A percentile compares a stretch with the other conserved stretches of the same genome.
phyloP scores from a whole-genome alignment of 2,888 invertebrate species.

The Campoplex capitator region DNA sequence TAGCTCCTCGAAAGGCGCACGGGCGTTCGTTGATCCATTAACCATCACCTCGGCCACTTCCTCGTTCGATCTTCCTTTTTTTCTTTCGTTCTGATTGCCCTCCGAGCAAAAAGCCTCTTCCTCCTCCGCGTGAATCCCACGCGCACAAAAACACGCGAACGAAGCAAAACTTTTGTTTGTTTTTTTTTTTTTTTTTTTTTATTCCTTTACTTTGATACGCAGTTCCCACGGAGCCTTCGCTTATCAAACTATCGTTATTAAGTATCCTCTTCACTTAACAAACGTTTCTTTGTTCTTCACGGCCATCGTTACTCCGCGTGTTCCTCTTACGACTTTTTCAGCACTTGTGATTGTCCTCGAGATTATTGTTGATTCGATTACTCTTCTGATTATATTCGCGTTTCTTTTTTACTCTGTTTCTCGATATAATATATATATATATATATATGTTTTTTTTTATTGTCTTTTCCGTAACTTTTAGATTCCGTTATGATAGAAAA shows the following conservation, averaged over 20 bases:
- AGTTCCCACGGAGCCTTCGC: slow-evolving; percentile 12
- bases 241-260: slow-evolving; percentile 60
- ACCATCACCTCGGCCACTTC: slow-evolving; percentile 72
- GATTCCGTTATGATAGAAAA: slow-evolving; percentile 29
- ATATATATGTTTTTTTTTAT: slow-evolving; percentile 39
- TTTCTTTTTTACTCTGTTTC: not conserved
- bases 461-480: slow-evolving; percentile 50
- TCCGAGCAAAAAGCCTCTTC: not conserved
- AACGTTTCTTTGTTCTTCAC: slow-evolving; percentile 33
- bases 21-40: slow-evolving; percentile 70
- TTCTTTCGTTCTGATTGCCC: not conserved
- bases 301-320: slow-evolving; percentile 21
- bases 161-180: not conserved
- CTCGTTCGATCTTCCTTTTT: slow-evolving; percentile 48
- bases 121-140: not conserved
- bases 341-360: slow-evolving; percentile 66
- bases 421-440: slow-evolving; percentile 10
- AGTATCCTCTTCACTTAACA: slow-evolving; percentile 42
- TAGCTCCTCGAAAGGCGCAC: slow-evolving; percentile 70
- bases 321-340: slow-evolving; percentile 9
- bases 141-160: not conserved
- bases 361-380: slow-evolving; percentile 28
- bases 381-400: not conserved
- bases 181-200: not conserved
- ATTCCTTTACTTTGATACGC: not conserved